Percentiles rank a stretch among this genome's conserved stretches.
Evolutionary conservation across 92 coral and sea anemone genomes (phyloP).

Genomic region (Nematostella vectensis): DNA sequence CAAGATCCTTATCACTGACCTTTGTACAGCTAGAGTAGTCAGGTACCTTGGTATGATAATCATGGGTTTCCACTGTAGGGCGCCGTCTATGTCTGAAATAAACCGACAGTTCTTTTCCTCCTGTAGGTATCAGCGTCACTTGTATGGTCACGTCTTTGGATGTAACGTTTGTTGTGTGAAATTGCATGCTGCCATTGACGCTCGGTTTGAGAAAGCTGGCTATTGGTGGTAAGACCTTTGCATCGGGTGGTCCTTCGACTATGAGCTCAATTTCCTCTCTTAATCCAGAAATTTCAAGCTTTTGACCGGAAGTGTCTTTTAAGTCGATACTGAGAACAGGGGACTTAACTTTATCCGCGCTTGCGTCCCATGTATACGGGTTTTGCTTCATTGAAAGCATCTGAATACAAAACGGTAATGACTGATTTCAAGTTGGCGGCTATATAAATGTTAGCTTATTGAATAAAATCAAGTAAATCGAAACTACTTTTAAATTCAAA

Average conservation of each 20-base stretch:
- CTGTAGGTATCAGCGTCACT: constrained; percentile 47
- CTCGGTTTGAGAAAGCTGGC: constrained; percentile 46
- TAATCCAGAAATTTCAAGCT: constrained; percentile 50
- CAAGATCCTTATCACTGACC: not conserved
- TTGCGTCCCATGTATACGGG: constrained; percentile 85
- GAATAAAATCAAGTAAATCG: too few relatives aligned
- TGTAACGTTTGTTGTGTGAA: constrained; percentile 52
- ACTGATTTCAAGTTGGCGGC: too few relatives aligned
- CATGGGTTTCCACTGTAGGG: constrained; percentile 39
- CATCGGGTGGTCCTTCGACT: constrained; percentile 14
- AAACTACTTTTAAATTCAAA: too few relatives aligned
- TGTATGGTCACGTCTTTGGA: constrained; percentile 44
- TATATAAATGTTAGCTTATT: too few relatives aligned
- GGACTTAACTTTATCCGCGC: constrained; percentile 53
- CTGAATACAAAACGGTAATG: constrained; percentile 13
- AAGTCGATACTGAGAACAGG: constrained; percentile 67
- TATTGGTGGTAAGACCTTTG: constrained; percentile 7
- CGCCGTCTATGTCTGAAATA: constrained; percentile 45
- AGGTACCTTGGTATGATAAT: constrained; percentile 51
- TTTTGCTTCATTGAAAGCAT: constrained; percentile 57
- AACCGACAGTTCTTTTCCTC: constrained; percentile 33
- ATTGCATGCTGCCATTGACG: constrained; percentile 54
- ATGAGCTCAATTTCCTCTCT: constrained; percentile 52
- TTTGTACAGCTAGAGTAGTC: constrained; percentile 48
- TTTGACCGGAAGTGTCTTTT: constrained; percentile 44